phyloP scores from a whole-genome alignment of 1,140 invertebrate genomes.

The Aleiodes sp. region DNA sequence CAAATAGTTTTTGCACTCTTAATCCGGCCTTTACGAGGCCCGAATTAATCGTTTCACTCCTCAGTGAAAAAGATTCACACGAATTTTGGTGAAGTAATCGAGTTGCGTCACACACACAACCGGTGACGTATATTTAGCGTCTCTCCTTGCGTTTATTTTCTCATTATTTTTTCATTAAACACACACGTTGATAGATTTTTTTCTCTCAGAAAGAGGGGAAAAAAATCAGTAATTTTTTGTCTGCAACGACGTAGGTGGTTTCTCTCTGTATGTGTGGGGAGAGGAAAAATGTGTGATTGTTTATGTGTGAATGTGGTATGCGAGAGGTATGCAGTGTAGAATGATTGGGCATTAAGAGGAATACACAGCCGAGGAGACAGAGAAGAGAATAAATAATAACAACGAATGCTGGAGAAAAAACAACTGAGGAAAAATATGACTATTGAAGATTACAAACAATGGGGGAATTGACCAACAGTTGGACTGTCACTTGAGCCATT shows the following conservation, averaged over 20 bases:
- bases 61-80: neutral
- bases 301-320: conserved; percentile 4
- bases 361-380: too few relatives aligned
- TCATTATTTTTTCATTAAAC: neutral
- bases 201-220: neutral
- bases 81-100: conserved; percentile 24
- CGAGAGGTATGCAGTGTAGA: neutral
- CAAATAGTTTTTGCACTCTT: too few relatives aligned
- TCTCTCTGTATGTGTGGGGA: neutral
- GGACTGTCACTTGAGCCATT: neutral
- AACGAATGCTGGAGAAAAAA: too few relatives aligned
- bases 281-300: conserved; percentile 9
- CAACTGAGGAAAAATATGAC: neutral
- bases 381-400: too few relatives aligned
- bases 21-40: neutral
- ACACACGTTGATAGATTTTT: neutral
- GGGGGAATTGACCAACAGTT: neutral
- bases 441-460: neutral
- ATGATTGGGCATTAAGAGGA: too few relatives aligned
- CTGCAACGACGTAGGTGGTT: neutral
- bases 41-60: neutral
- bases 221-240: neutral
- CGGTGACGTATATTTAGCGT: conserved; percentile 29
- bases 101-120: conserved; percentile 29
- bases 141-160: neutral